These are phyloP conservation scores for Acanthosepion pharaonis DNA, from an alignment of 2,888 invertebrate species.

Conservation along the genomic window DNA sequence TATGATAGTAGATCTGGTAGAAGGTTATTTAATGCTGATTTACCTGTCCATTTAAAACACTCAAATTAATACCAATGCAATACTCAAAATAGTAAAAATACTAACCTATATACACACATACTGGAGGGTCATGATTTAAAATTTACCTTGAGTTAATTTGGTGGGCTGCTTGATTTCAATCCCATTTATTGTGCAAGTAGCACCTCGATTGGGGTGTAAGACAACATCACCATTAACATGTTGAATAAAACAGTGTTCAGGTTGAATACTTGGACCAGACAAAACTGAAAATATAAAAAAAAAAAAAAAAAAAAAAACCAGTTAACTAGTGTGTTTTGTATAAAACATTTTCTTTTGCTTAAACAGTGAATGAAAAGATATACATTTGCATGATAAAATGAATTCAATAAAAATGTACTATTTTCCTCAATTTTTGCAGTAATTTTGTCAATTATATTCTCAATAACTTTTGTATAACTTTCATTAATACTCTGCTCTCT, in stretches of 20 bases:
- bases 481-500: too few species aligned
- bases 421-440: too few species aligned
- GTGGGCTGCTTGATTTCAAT: conserved; percentile 64
- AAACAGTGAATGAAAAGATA: too few species aligned
- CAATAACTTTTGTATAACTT: too few species aligned
- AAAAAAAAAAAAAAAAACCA: background rate
- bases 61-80: too few species aligned
- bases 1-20: too few species aligned
- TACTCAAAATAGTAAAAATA: background rate
- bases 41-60: too few species aligned
- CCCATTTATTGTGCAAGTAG: conserved; percentile 68
- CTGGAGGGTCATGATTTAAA: background rate
- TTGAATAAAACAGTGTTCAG: conserved; percentile 70
- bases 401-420: too few species aligned
- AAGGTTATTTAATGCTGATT: too few species aligned
- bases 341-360: too few species aligned
- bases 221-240: conserved; percentile 65
- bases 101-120: background rate
- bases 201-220: conserved; percentile 64
- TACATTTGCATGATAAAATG: too few species aligned
- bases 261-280: conserved; percentile 64
- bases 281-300: conserved; percentile 74
- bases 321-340: background rate
- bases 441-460: too few species aligned
- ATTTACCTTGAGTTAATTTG: conserved; percentile 69